A percentile compares a stretch with the other conserved stretches of the same genome.
phyloP scores from a whole-genome alignment of 1,140 invertebrate species.

The Caenorhabditis latens region DNA sequence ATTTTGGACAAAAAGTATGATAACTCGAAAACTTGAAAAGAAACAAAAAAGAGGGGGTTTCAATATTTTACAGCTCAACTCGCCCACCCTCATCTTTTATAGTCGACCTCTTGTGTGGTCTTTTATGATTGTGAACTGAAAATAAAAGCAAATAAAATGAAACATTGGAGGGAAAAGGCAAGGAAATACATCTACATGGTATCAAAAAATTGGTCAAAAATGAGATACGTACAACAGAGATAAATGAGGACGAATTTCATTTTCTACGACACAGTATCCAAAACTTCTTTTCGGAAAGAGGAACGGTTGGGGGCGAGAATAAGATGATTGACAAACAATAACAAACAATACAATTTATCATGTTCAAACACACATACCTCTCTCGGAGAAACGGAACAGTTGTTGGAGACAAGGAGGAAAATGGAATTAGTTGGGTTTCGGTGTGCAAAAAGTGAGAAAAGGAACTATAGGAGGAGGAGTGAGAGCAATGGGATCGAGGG shows the following conservation, averaged over 20 bases:
- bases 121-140: conserved; percentile 19
- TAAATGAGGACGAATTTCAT: no score
- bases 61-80: neutral
- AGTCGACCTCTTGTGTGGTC: neutral
- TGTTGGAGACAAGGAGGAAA: neutral
- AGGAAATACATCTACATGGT: neutral
- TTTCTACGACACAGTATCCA: no score
- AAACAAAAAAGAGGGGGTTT: neutral
- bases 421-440: neutral
- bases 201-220: neutral
- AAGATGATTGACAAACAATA: conserved; percentile 51
- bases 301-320: neutral
- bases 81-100: neutral
- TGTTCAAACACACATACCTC: neutral
- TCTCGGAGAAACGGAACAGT: neutral
- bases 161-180: neutral
- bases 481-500: neutral
- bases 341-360: conserved; percentile 55
- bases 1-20: neutral
- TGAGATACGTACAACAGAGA: no score
- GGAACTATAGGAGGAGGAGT: no score
- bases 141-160: neutral
- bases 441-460: neutral
- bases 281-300: no score
- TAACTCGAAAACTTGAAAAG: neutral